Conservation (phyloP, 1,140 invertebrate species). For the Theocolax elegans region DNA sequence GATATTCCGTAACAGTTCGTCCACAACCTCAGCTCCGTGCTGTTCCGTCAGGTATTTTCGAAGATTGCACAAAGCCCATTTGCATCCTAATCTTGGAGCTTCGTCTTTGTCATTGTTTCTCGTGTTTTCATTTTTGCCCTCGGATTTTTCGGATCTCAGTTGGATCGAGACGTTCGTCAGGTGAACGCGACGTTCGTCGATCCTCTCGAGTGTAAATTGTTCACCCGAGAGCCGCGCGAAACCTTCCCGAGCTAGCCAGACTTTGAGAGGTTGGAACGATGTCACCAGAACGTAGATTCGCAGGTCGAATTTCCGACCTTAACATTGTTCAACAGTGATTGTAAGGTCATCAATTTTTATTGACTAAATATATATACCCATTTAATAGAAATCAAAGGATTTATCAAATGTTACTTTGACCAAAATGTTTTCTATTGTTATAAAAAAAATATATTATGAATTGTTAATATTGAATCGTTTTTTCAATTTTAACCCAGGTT, state of each 20-base stretch:
- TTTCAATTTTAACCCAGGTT: too few species aligned
- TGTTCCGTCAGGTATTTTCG: conserved; percentile 58
- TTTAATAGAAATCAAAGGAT: too few species aligned
- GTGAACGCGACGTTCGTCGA: conserved; percentile 66
- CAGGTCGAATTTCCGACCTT: conserved; percentile 63
- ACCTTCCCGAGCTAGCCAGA: conserved; percentile 74
- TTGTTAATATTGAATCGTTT: too few species aligned
- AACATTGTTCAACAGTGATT: too few species aligned
- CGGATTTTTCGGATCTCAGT: conserved; percentile 24
- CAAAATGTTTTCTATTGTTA: too few species aligned
- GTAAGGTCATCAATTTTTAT: too few species aligned
- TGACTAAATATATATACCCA: too few species aligned
- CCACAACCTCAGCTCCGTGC: conserved; percentile 61
- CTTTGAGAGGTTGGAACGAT: conserved; percentile 71
- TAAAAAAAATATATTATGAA: too few species aligned
- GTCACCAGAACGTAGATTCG: conserved; percentile 60
- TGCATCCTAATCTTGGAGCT: conserved; percentile 44
- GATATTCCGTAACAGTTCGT: conserved; percentile 70
- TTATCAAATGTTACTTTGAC: too few species aligned
- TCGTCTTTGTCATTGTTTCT: too few species aligned
- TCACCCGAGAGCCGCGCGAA: conserved; percentile 73
- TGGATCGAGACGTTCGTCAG: conserved; percentile 76
- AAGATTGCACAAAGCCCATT: conserved; percentile 63
- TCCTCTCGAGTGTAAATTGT: conserved; percentile 69
- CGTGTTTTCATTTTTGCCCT: too few species aligned